Conservation (phyloP, 2,113 vertebrate species). For the Cariama cristata region DNA sequence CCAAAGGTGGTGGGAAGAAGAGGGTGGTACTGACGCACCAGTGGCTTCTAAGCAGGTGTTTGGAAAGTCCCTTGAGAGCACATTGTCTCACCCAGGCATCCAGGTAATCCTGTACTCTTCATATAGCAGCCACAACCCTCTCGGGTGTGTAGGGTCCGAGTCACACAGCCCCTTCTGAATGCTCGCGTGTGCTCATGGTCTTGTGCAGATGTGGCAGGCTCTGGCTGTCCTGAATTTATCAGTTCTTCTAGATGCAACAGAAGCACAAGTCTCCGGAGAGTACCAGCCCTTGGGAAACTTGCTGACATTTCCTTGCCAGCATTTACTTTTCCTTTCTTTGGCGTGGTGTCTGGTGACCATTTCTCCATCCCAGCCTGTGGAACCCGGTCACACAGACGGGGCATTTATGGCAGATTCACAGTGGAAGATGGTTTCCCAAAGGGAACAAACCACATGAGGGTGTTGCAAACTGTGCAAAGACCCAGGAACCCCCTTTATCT, state of each 20-base stretch:
- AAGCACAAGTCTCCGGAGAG: not conserved
- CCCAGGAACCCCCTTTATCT: not conserved
- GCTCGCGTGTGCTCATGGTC: too few species aligned
- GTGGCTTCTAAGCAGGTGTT: not conserved
- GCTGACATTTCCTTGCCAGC: not conserved
- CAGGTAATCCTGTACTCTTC: not conserved
- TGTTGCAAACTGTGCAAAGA: not conserved
- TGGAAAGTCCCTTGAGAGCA: not conserved
- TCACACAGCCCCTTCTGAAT: fast-evolving
- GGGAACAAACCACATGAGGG: not conserved
- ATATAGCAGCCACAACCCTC: not conserved
- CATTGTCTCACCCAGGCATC: not conserved
- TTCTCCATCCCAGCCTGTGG: not conserved
- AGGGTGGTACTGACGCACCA: not conserved
- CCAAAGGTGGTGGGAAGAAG: not conserved
- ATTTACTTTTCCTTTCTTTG: not conserved
- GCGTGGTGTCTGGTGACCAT: not conserved
- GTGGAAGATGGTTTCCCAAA: not conserved
- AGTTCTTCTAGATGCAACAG: not conserved
- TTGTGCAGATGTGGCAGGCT: not conserved
- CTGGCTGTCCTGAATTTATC: not conserved
- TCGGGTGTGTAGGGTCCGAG: fast-evolving
- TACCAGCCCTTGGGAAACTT: not conserved
- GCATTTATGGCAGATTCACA: too few species aligned
- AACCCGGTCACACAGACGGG: fast-evolving